Percentiles rank a stretch among this genome's conserved stretches.
These are phyloP conservation scores for Miltochrista miniata DNA, from an alignment of 2,888 invertebrate species.

Conservation along the genomic window DNA sequence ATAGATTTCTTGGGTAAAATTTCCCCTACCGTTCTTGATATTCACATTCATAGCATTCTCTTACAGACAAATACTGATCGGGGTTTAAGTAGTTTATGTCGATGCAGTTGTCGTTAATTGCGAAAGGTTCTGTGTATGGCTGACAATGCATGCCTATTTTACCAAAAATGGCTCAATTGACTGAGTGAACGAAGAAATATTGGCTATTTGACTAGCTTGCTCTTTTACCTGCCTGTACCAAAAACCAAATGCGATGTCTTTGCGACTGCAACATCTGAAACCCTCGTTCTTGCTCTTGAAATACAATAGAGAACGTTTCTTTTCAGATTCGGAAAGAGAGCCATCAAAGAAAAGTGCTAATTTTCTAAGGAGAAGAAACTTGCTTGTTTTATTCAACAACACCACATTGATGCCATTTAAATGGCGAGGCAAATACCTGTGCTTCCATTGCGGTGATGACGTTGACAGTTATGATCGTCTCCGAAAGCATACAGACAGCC, in stretches of 20 bases:
- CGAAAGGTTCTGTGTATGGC: no score
- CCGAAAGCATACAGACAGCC: slow-evolving; percentile 56
- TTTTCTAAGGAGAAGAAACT: slow-evolving; percentile 49
- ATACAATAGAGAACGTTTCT: slow-evolving; percentile 60
- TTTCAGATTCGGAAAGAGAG: slow-evolving; percentile 68
- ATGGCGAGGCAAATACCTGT: slow-evolving; percentile 67
- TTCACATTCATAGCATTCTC: no score
- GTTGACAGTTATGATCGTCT: slow-evolving; percentile 44
- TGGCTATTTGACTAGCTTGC: no score
- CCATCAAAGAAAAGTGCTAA: slow-evolving; percentile 44
- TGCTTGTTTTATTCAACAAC: slow-evolving; percentile 69
- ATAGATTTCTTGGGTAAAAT: no score
- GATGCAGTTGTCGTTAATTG: no score
- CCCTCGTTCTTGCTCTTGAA: slow-evolving; percentile 46
- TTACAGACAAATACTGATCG: no score
- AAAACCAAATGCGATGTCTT: not conserved
- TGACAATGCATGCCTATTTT: no score
- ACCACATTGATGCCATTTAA: slow-evolving; percentile 72
- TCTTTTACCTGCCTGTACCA: no score
- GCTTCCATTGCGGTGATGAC: slow-evolving; percentile 69
- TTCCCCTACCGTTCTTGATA: no score
- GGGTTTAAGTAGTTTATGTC: no score
- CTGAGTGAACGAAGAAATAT: no score
- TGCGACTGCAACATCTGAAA: not conserved
- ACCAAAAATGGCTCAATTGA: no score